phyloP scores from a whole-genome alignment of 1,140 invertebrate genomes.

The Trichomalopsis sarcophagae region DNA sequence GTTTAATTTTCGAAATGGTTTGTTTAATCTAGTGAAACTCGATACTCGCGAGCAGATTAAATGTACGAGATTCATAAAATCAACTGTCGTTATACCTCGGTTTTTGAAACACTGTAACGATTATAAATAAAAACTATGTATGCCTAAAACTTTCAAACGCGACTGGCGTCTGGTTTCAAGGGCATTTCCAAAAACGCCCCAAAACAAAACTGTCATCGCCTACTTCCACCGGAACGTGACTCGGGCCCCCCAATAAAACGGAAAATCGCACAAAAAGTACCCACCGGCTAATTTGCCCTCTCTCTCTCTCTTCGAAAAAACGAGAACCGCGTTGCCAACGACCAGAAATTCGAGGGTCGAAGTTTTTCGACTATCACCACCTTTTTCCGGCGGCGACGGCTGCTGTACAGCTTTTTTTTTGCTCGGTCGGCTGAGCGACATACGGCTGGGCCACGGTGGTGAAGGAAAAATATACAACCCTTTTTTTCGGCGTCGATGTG shows the following conservation, averaged over 20 bases:
- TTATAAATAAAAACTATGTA: background rate
- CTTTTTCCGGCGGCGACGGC: slow-evolving; percentile 34
- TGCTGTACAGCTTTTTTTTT: slow-evolving; percentile 23
- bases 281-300: slow-evolving; percentile 17
- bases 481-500: background rate
- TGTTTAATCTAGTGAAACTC: no score
- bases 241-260: slow-evolving; percentile 13
- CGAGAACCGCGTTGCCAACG: slow-evolving; percentile 36
- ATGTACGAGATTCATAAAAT: no score
- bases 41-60: no score
- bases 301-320: background rate
- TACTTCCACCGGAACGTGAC: background rate
- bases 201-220: background rate
- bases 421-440: slow-evolving; percentile 29
- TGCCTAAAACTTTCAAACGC: background rate
- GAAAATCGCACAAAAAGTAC: slow-evolving; percentile 32
- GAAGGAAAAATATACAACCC: slow-evolving; percentile 20
- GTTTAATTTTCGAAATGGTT: no score
- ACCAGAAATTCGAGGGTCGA: slow-evolving; percentile 32
- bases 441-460: slow-evolving; percentile 30
- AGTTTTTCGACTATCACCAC: slow-evolving; percentile 13
- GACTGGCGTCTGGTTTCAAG: background rate
- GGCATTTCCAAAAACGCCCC: background rate
- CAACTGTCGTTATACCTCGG: no score
- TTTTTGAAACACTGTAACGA: no score